Evolutionary conservation across 2,888 invertebrate species (phyloP), one percentile per base, ranked within the genome.

Genomic region (Leptarthrus brevirostris): DNA sequence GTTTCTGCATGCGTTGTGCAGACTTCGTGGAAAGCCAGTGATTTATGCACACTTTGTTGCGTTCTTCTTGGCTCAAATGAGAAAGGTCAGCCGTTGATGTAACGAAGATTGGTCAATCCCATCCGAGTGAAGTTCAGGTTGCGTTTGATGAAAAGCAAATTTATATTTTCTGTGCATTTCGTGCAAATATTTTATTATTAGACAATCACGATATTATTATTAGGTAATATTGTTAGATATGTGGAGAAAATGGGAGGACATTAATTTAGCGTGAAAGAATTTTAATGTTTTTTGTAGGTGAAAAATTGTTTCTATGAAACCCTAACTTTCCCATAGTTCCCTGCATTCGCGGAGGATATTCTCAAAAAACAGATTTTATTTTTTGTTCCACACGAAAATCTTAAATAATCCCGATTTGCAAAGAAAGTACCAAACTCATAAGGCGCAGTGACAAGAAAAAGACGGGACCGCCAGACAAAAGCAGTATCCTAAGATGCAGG

Each of bases 391-490:
- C 30, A 3, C 3, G 3, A 30, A 30, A 30, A 30, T 30, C 30
- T 8, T 5, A 30, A 30, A 3, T 30, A 30, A 30, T 30, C 30
- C 30, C 4, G 8, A 30, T 8, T 30, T 30, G 3, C 8, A 30
- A 30, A 30, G 30, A 30, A 30, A 8, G 30, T 8, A 30, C 30
- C 8, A 8, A 30, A 44, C 44, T 44, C 16, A 44, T 44, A 34
- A 34, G 36, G 44, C 44, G n/a, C 44, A 44, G 44, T 8, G 30
- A 30, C 30, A 30, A 30, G 3, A 3, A 30, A 54, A 26, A 54
- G 22, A 24, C 16, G 30, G 26, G 30, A 56, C n/a, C n/a, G n/a
- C n/a, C 56, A 26, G 26, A 56, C 56, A 56, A 56, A 26, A 30
- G 34, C 56, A 56, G 56, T 6, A 56, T 16, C 34, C 3, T 30